phyloP scores from a whole-genome alignment of 2,113 vertebrate genomes.

The Mesitornis unicolor region DNA sequence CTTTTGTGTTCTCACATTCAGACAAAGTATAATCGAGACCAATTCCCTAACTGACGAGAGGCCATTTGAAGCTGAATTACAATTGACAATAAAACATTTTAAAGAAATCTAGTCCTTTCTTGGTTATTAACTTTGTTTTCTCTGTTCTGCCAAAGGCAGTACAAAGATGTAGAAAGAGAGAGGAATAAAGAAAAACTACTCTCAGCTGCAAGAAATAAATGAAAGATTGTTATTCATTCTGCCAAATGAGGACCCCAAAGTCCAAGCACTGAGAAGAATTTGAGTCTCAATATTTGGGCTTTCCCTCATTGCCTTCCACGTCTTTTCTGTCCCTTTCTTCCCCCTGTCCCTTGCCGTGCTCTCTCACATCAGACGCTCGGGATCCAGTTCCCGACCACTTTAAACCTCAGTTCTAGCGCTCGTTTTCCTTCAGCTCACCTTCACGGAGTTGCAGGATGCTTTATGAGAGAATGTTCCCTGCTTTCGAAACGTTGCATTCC shows the following conservation, averaged over 20 bases:
- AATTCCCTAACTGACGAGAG: slow-evolving; percentile 63
- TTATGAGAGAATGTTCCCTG: not conserved
- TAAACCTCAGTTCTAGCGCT: not conserved
- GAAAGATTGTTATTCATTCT: slow-evolving; percentile 16
- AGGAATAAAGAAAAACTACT: slow-evolving; percentile 43
- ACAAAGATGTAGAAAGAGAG: not conserved
- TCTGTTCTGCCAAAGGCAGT: slow-evolving; percentile 66
- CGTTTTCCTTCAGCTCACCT: not conserved
- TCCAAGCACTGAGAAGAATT: not conserved
- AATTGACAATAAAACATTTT: slow-evolving; percentile 60
- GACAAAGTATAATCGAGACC: slow-evolving; percentile 60
- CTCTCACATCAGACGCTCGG: not conserved
- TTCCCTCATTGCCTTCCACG: not conserved
- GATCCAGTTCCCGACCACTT: not conserved
- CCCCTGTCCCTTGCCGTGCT: not conserved
- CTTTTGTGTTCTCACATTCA: slow-evolving; percentile 36
- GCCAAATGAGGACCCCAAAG: not conserved
- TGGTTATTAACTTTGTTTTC: slow-evolving; percentile 74
- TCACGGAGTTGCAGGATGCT: not conserved
- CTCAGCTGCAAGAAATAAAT: slow-evolving; percentile 24
- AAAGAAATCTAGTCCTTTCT: slow-evolving; percentile 63
- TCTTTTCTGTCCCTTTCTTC: not conserved
- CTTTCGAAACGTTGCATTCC: not conserved
- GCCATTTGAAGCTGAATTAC: slow-evolving; percentile 73
- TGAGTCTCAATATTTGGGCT: not conserved